Evolutionary conservation across 2,113 vertebrate species (phyloP).

Genomic region (mouse (Mus musculus)): GRCm39 chr14:69357501-69358000

Average conservation of each 20-base stretch:
- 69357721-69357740: neutral
- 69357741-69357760: neutral
- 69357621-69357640: neutral
- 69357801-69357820: neutral
- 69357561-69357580: no score
- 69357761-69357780: neutral
- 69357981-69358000: neutral
- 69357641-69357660: neutral
- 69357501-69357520: no score
- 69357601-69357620: neutral
- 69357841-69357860: neutral
- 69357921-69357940: neutral
- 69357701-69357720: neutral
- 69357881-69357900: neutral
- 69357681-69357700: neutral
- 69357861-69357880: neutral
- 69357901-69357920: neutral
- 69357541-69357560: no score
- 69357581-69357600: neutral
- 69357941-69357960: neutral
- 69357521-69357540: no score
- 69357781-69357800: neutral
- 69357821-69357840: neutral
- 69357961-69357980: neutral
- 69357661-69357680: neutral